Percentiles rank a stretch among this genome's conserved stretches.
phyloP scores from a whole-genome alignment of 1,140 invertebrate species.

The Zaprionus capensis region DNA sequence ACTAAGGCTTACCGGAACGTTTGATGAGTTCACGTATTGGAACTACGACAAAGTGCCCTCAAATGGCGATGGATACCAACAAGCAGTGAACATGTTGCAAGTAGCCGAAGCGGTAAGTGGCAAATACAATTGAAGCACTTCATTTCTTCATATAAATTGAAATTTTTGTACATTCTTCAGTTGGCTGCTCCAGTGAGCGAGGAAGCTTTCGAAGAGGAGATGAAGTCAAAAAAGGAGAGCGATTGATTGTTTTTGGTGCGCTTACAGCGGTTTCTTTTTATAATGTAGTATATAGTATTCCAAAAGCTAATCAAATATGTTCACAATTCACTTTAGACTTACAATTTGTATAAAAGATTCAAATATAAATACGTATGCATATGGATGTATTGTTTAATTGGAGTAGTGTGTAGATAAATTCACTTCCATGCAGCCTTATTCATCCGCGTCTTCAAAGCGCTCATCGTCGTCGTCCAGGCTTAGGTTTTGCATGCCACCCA shows the following conservation, averaged over 20 bases:
- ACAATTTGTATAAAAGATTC: slow-evolving; percentile 67
- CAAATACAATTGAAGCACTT: background rate
- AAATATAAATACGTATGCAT: slow-evolving; percentile 57
- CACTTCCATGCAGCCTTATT: slow-evolving; percentile 52
- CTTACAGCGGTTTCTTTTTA: slow-evolving; percentile 54
- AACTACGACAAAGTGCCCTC: slow-evolving; percentile 90
- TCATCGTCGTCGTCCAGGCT: slow-evolving; percentile 77
- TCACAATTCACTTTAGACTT: slow-evolving; percentile 66
- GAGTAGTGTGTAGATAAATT: slow-evolving; percentile 33
- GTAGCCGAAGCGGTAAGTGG: slow-evolving; percentile 88
- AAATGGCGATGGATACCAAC: slow-evolving; percentile 87
- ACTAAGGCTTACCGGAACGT: slow-evolving; percentile 86
- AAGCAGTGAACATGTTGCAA: slow-evolving; percentile 89
- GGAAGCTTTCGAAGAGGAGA: slow-evolving; percentile 49
- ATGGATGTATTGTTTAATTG: slow-evolving; percentile 40
- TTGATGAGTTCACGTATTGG: slow-evolving; percentile 89
- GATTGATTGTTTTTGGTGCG: slow-evolving; percentile 51
- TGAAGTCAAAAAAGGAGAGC: slow-evolving; percentile 51
- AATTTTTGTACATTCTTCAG: slow-evolving; percentile 20
- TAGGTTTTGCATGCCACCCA: slow-evolving; percentile 72
- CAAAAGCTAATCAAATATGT: slow-evolving; percentile 74
- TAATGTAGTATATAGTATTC: slow-evolving; percentile 65
- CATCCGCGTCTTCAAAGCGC: slow-evolving; percentile 80
- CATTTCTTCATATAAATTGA: background rate
- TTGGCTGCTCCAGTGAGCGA: slow-evolving; percentile 42